phyloP scores from a whole-genome alignment of 2,888 invertebrate genomes.

The Thymelicus acteon region DNA sequence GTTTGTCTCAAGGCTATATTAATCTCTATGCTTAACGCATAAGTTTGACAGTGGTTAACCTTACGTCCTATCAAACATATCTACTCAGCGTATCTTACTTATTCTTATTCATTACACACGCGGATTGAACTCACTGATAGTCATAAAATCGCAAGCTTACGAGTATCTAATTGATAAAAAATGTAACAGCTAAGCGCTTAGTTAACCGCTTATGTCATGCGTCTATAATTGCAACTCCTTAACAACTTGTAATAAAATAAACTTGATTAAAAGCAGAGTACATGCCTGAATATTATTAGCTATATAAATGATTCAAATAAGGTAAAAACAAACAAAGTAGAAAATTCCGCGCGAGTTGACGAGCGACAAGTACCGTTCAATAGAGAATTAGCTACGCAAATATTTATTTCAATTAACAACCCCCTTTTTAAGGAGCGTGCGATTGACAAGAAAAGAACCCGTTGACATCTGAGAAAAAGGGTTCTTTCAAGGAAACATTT shows the following conservation, averaged over 20 bases:
- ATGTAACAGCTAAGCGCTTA: too few relatives aligned
- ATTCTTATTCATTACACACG: too few relatives aligned
- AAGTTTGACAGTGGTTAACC: too few relatives aligned
- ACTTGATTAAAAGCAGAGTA: neutral
- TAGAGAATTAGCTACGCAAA: constrained; percentile 73
- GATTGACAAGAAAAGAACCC: constrained; percentile 73
- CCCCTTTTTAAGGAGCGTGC: constrained; percentile 56
- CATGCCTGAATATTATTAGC: neutral
- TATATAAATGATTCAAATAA: constrained; percentile 15
- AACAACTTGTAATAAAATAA: neutral
- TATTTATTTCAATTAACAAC: constrained; percentile 79
- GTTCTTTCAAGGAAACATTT: constrained; percentile 58
- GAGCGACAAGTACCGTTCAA: constrained; percentile 55
- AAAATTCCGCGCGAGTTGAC: constrained; percentile 48
- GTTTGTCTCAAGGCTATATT: too few relatives aligned
- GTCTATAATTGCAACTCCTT: too few relatives aligned
- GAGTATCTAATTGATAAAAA: too few relatives aligned
- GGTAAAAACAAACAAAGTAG: constrained; percentile 25
- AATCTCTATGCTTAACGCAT: too few relatives aligned
- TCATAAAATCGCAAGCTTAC: too few relatives aligned
- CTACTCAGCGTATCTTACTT: too few relatives aligned
- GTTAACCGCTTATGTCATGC: too few relatives aligned
- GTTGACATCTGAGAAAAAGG: constrained; percentile 77
- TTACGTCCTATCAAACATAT: too few relatives aligned
- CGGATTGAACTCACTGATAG: too few relatives aligned